phyloP scores from a whole-genome alignment of 2,797 vertebrate genomes.

The Mormyrus hasselquistii region DNA sequence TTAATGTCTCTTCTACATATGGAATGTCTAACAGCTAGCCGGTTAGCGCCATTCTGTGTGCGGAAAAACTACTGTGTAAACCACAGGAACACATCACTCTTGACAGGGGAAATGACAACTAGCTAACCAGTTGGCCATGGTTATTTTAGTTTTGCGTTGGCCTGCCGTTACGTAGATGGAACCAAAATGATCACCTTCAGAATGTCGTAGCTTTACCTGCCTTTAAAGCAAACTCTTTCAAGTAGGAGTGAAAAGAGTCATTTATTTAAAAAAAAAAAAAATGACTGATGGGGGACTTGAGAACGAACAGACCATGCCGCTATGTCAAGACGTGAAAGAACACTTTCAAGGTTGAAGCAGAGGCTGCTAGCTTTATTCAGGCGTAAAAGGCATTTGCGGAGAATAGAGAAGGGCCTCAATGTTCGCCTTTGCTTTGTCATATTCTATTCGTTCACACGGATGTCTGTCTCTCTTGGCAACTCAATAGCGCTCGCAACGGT shows the following conservation, averaged over 20 bases:
- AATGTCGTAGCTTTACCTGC: neutral
- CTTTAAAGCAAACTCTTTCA: neutral
- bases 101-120: neutral
- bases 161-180: neutral
- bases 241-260: neutral
- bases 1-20: neutral
- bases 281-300: neutral
- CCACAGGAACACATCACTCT: neutral
- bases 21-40: neutral
- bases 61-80: neutral
- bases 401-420: neutral
- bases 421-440: neutral
- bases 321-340: neutral
- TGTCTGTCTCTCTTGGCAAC: constrained; percentile 12
- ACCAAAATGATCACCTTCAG: neutral
- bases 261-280: neutral
- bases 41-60: neutral
- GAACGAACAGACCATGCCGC: neutral
- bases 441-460: neutral
- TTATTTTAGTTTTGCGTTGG: neutral
- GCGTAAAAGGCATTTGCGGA: neutral
- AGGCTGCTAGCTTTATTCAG: neutral
- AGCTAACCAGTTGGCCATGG: neutral
- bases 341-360: neutral
- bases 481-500: neutral